A percentile compares a stretch with the other conserved stretches of the same genome.
phyloP scores from a whole-genome alignment of 2,113 vertebrate genomes.

The Aramus guarauna region DNA sequence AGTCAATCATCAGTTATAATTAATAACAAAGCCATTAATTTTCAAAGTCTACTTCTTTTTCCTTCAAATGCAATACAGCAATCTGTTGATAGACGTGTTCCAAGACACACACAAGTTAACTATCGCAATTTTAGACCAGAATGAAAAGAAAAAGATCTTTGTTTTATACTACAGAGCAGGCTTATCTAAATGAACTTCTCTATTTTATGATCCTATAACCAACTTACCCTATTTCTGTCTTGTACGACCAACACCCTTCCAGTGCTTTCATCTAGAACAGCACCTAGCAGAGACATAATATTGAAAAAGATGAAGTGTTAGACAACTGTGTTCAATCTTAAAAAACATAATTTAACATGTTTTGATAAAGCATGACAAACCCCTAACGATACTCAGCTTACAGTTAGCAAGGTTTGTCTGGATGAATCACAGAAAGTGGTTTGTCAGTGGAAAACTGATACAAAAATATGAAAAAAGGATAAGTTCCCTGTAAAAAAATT shows the following conservation, averaged over 20 bases:
- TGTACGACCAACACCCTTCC: conserved; percentile 92
- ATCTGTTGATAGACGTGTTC: not conserved
- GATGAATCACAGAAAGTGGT: not conserved
- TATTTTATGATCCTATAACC: not conserved
- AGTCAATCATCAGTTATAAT: not conserved
- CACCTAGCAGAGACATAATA: conserved; percentile 74
- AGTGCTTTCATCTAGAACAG: conserved; percentile 86
- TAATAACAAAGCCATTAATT: not conserved
- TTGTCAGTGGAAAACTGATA: not conserved
- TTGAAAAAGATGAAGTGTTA: not conserved
- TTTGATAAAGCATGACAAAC: not conserved
- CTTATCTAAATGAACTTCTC: not conserved
- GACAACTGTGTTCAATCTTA: not conserved
- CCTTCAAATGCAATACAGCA: not conserved
- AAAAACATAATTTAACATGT: not conserved
- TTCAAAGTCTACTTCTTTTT: not conserved
- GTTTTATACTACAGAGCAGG: not conserved
- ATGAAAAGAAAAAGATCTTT: not conserved
- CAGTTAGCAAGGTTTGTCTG: not conserved
- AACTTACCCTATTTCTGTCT: conserved; percentile 89
- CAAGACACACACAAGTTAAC: not conserved
- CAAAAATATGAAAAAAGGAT: not conserved
- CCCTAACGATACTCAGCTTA: not conserved
- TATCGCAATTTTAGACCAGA: not conserved
- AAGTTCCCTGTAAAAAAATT: not conserved